A percentile compares a stretch with the other conserved stretches of the same genome.
Evolutionary conservation across 2,888 invertebrate genomes (phyloP).

Genomic region (Drosophila macrothrix): DNA sequence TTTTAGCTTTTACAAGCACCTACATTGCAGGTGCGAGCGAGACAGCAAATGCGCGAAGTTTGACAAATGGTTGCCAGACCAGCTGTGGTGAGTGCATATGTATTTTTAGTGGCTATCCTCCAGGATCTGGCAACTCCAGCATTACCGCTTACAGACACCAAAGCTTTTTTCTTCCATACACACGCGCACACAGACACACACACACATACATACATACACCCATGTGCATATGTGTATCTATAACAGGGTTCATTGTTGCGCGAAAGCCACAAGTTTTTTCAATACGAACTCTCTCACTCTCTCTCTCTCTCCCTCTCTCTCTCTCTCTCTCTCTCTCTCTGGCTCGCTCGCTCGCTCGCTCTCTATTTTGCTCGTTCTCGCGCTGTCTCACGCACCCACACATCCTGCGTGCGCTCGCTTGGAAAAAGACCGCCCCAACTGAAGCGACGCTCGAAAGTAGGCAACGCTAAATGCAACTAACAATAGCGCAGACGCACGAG

Average conservation of each 20-base stretch:
- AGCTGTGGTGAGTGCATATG: not conserved
- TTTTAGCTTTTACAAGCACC: conserved; percentile 35
- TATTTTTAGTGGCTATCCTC: not conserved
- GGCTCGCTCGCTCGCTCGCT: conserved; percentile 29
- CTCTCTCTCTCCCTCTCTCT: conserved; percentile 13
- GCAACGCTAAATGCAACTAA: conserved; percentile 66
- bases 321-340: conserved; percentile 22
- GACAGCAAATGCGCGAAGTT: conserved; percentile 33
- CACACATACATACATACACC: conserved; percentile 3
- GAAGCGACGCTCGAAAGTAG: conserved; percentile 68
- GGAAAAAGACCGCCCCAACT: conserved; percentile 11
- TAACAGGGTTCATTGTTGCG: conserved; percentile 59
- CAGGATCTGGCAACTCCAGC: conserved; percentile 68
- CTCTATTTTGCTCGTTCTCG: not conserved
- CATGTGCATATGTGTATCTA: conserved; percentile 59
- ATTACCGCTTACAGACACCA: not conserved
- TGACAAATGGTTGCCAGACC: conserved; percentile 53
- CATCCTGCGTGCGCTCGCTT: conserved; percentile 20
- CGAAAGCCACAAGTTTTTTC: conserved; percentile 68
- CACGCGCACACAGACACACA: not conserved
- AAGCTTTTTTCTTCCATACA: conserved; percentile 38
- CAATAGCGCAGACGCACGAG: conserved; percentile 71
- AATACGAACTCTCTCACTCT: conserved; percentile 32
- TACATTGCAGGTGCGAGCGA: conserved; percentile 5
- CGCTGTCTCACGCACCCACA: conserved; percentile 9